Base-by-base conservation (phyloP, 2,113 vertebrate species). In the Paradisaea rubra region DNA sequence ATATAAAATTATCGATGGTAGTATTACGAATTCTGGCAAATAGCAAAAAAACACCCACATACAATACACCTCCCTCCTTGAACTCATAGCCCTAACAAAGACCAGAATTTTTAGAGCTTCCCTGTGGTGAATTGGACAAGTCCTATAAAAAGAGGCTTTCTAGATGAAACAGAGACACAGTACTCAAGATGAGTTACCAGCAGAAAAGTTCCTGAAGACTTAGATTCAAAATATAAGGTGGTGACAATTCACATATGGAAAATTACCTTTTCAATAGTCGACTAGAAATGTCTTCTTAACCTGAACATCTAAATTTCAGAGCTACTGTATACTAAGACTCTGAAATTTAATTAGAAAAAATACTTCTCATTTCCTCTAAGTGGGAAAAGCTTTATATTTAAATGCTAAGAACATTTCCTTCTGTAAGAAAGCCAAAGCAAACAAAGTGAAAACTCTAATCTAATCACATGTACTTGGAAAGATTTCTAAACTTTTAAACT, bases 1-100 rank as follows among this genome's bases (percentile, higher is more conserved):
- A 21, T 24, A 56, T 17, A 31, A 47, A 72, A 52, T 66, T 5
- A 69, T 8, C 20, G 0, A 39, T 20, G 37, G 9, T 19, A 91
- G 49, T 20, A 52, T 12, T 39, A 59, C 2, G 5, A 68, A 81
- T 61, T 76, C 33, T 37, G 13, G 13, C 61, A 84, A 66, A 73
- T 6, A 42, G 37, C 13, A 90, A 74, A 71, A 72, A 53, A 44
- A 0, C 1, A 12, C 2, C 30, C 35, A 42, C 1, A 0, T 15
- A 45, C 21, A 47, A 27, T 18, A 37, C 0, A 1, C n/a, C 33
- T 87, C 54, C 54, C 30, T 56, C 81, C 44, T 45, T 76, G 33
- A 81, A 56, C 3, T n/a, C 35, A 7, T 7, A 86, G 49, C 35
- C 41, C 27, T 60, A 41, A 69, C 6, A 27, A 27, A 84, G n/a